A percentile compares a stretch with the other conserved stretches of the same genome.
Evolutionary conservation across 2,797 vertebrate genomes (phyloP).

Genomic region (Novumbra hubbsi): DNA sequence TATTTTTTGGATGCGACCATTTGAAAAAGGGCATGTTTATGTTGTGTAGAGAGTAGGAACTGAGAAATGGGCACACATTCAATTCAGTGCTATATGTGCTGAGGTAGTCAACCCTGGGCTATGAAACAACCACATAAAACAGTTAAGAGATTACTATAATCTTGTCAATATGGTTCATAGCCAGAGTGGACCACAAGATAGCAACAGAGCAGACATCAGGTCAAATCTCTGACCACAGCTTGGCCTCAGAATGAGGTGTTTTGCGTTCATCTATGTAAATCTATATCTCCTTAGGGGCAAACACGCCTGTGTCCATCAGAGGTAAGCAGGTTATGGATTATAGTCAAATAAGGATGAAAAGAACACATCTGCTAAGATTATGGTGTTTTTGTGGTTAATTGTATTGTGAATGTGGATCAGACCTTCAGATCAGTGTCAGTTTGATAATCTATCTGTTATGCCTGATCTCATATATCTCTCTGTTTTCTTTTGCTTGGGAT

Average conservation of each 20-base stretch:
- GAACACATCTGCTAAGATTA: slow-evolving; percentile 65
- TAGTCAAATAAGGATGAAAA: slow-evolving; percentile 61
- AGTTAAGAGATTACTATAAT: slow-evolving; percentile 38
- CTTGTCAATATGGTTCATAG: slow-evolving; percentile 41
- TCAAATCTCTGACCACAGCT: slow-evolving; percentile 35
- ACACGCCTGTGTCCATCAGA: slow-evolving; percentile 47
- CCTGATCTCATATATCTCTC: slow-evolving; percentile 58
- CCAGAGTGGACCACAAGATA: slow-evolving; percentile 33
- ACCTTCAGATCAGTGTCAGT: slow-evolving; percentile 17
- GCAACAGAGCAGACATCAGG: slow-evolving; percentile 42
- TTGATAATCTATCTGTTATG: slow-evolving; percentile 57
- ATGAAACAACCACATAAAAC: slow-evolving; percentile 35
- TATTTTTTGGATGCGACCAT: slow-evolving; percentile 44
- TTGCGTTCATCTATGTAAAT: slow-evolving; percentile 73
- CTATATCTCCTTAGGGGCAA: slow-evolving; percentile 67
- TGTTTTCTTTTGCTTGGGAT: slow-evolving; percentile 37
- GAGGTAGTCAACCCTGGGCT: slow-evolving; percentile 21
- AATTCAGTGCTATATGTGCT: neutral
- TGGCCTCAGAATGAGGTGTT: slow-evolving; percentile 63
- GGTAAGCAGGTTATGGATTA: slow-evolving; percentile 61
- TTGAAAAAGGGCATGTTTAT: slow-evolving; percentile 8
- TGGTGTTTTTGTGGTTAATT: slow-evolving; percentile 72
- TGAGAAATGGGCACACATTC: slow-evolving; percentile 19
- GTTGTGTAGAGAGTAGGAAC: slow-evolving; percentile 32
- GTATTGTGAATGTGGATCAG: slow-evolving; percentile 70